Base-by-base conservation (phyloP, 2,888 invertebrate species). In the Calephelis perditalis region DNA sequence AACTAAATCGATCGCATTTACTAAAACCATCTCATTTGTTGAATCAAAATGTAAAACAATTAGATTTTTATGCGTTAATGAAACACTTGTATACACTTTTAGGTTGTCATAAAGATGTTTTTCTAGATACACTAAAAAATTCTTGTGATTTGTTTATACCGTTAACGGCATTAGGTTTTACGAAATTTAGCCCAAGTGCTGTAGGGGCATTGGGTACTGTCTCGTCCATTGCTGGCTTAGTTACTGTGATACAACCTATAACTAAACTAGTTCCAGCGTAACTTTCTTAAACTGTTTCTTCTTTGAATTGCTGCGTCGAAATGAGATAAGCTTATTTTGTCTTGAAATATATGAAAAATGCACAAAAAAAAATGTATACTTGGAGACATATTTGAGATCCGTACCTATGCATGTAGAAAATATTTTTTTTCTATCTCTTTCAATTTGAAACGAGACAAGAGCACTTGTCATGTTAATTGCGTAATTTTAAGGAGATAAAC, bases 121-220 rank as follows among this genome's bases (percentile, higher is more conserved):
- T 95, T 62, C 91, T 97, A 66, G 98, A 98, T 83, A 94, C 95
- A 0, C 74, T 96, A 6, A 97, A 97, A 80, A 98, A 98, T 88
- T 84, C 92, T 8, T 96, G 96, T 85, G 98, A 98, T 82, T 81
- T 98, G 61, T 95, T 97, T 71, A 95, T 98, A 75, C 98, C 98
- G 0, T 83, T 98, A 65, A 94, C 95, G 62, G 94, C 95, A 7
- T 84, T 98, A 68, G 97, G 96, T 0, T 94, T 95, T 75, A 92
- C 95, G 0, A 95, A 94, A 70, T 80, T 97, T 9, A 95, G 95
- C 64, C 95, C 97, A 0, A 94, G 95, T 63, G 91, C 93, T 35
- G 92, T 97, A 61, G 98, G 98, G 0, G 71, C 94, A 7, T 81
- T 97, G 15, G 98, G 98, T 5, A 92, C 95, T 0, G 76, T 97